Base-by-base conservation (phyloP, 2,888 invertebrate species). In the Julus scanicus region DNA sequence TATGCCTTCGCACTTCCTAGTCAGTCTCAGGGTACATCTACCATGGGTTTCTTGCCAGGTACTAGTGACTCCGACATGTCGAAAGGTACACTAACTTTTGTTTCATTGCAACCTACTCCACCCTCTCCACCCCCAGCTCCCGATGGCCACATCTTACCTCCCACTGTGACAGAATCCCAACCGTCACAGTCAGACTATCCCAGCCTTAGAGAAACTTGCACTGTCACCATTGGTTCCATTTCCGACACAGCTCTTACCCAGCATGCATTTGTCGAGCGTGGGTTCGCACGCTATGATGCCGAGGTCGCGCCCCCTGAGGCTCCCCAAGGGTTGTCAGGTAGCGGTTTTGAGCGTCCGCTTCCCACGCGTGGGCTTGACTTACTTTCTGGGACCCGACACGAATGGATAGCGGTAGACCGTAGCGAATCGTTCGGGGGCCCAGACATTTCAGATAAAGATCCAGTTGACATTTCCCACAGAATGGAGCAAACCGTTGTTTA, bases 191-290 rank as follows among this genome's bases (percentile, higher is more conserved):
- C 4, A 63, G 63, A 20, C 1, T 63, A 63, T 63, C 63, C 20
- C 63, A 63, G 40, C 44, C 84, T 84, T 15, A 37, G n/a, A 84
- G 84, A 84, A 39, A 84, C 84, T 4, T 84, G 84, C 84, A 84
- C 44, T 84, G 84, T 84, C 84, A 84, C 84, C 29, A 20, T 84
- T 1, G 84, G 84, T 44, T n/a, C 84, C 15, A 29, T 84, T 5
- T 37, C 84, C 29, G 71, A 71, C 2, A 5, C 29, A 9, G n/a
- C 8, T 5, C 71, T 9, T 5, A 4, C 71, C 29, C 71, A n/a
- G 5, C n/a, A 20, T 71, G 29, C 71, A 3, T 71, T 71, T 9
- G 29, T 29, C 29, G 71, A 71, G 8, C 71, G 5, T 20, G 29
- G 71, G 2, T 71, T 71, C 8, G n/a, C 2, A 71, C 29, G 71